Evolutionary conservation across 2,113 vertebrate genomes (phyloP).

Genomic region (Salvelinus fontinalis): DNA sequence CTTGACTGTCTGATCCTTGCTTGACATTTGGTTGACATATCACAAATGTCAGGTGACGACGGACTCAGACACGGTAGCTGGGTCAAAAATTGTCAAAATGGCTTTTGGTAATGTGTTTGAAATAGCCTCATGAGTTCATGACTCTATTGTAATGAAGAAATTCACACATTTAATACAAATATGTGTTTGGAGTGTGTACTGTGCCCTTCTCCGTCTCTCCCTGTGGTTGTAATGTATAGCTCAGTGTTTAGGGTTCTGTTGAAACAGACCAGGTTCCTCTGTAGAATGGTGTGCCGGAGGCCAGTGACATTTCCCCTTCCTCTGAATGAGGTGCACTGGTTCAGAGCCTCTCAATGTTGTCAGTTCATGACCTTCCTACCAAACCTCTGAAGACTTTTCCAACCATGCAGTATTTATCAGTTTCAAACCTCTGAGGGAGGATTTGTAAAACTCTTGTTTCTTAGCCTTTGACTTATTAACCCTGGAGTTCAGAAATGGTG

Average conservation of each 20-base stretch:
- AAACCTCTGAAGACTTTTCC: background rate
- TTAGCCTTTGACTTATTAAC: background rate
- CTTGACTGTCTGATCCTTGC: constrained; percentile 26
- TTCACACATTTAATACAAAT: background rate
- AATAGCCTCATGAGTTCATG: background rate
- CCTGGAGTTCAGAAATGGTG: background rate
- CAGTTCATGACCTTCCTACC: background rate
- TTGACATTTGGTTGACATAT: constrained; percentile 50
- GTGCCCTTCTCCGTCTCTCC: background rate
- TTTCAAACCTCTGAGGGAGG: background rate
- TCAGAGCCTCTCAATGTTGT: background rate
- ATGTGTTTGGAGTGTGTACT: background rate
- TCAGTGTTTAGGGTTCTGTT: constrained; percentile 4
- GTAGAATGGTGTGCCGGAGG: constrained; percentile 19
- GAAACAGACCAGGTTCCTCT: constrained; percentile 7
- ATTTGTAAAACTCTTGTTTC: background rate
- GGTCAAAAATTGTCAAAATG: background rate
- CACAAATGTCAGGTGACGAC: constrained; percentile 40
- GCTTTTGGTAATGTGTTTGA: background rate
- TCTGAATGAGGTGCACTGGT: background rate
- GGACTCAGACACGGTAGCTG: background rate
- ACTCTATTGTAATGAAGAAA: background rate
- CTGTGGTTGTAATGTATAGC: background rate
- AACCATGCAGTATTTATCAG: too few relatives aligned
- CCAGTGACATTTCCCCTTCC: constrained; percentile 31